Percentiles rank a stretch among this genome's conserved stretches.
Conservation (phyloP, 2,113 vertebrate species). For the Trematomus loennbergii region DNA sequence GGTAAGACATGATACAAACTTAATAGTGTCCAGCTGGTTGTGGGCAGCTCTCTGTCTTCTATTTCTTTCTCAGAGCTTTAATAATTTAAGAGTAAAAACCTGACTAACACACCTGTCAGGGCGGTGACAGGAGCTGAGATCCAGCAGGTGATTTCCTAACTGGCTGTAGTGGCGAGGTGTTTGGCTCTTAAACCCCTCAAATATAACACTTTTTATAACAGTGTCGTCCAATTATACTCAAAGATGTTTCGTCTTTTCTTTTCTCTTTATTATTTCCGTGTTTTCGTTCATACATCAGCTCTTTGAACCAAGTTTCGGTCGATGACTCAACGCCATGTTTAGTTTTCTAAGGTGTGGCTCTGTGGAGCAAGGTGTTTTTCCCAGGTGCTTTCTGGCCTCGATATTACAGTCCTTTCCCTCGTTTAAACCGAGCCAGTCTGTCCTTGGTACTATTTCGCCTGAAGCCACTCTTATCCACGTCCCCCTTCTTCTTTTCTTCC, state of each 20-base stretch:
- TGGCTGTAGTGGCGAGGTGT: not conserved
- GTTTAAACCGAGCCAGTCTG: conserved; percentile 16
- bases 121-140: conserved; percentile 18
- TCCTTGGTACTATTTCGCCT: conserved; percentile 15
- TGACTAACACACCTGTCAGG: conserved; percentile 63
- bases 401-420: not conserved
- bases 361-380: conserved; percentile 54
- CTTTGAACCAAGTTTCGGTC: conserved; percentile 78
- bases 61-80: not conserved
- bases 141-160: conserved; percentile 51
- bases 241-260: rapidly evolving
- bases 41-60: not conserved
- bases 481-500: conserved; percentile 28
- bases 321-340: conserved; percentile 76
- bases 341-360: conserved; percentile 80
- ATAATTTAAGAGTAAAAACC: conserved; percentile 14
- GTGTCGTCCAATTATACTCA: not conserved
- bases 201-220: not conserved
- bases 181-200: not conserved
- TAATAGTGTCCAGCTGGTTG: not conserved
- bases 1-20: conserved; percentile 70
- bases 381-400: conserved; percentile 32
- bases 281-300: conserved; percentile 7
- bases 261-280: not conserved
- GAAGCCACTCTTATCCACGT: conserved; percentile 4